Percentiles rank a stretch among this genome's conserved stretches.
phyloP scores from a whole-genome alignment of 2,888 invertebrate genomes.

The Dusona sp. region DNA sequence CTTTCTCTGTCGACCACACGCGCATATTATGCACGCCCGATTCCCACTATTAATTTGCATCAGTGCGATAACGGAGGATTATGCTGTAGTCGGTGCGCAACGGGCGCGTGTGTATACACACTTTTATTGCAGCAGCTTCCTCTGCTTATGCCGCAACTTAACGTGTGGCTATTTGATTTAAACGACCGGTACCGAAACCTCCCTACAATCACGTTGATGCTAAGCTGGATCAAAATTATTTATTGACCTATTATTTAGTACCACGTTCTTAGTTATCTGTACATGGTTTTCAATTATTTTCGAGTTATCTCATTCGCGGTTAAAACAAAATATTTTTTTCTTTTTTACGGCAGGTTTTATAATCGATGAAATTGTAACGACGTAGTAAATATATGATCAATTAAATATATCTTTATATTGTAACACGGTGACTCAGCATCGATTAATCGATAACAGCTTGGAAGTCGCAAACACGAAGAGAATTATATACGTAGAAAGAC shows the following conservation, averaged over 20 bases:
- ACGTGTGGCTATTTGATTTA: slow-evolving; percentile 34
- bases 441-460: slow-evolving; percentile 29
- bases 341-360: background rate
- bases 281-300: slow-evolving; percentile 6
- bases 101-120: slow-evolving; percentile 67
- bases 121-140: slow-evolving; percentile 56
- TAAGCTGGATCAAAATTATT: slow-evolving; percentile 32
- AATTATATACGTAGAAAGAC: slow-evolving; percentile 2
- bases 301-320: background rate
- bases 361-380: slow-evolving; percentile 11
- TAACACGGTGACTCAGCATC: slow-evolving; percentile 23
- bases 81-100: slow-evolving; percentile 65
- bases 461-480: slow-evolving; percentile 21
- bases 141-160: slow-evolving; percentile 27
- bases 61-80: slow-evolving; percentile 76
- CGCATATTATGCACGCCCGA: slow-evolving; percentile 76
- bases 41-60: slow-evolving; percentile 79
- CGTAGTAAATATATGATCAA: slow-evolving; percentile 11
- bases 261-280: background rate
- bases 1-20: slow-evolving; percentile 60
- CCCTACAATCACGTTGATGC: slow-evolving; percentile 5
- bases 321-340: background rate
- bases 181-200: slow-evolving; percentile 36
- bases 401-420: slow-evolving; percentile 7
- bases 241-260: slow-evolving; percentile 18